Evolutionary conservation across 92 coral and sea anemone genomes (phyloP), one percentile per base, ranked within the genome.

Genomic region (Porites rus): DNA sequence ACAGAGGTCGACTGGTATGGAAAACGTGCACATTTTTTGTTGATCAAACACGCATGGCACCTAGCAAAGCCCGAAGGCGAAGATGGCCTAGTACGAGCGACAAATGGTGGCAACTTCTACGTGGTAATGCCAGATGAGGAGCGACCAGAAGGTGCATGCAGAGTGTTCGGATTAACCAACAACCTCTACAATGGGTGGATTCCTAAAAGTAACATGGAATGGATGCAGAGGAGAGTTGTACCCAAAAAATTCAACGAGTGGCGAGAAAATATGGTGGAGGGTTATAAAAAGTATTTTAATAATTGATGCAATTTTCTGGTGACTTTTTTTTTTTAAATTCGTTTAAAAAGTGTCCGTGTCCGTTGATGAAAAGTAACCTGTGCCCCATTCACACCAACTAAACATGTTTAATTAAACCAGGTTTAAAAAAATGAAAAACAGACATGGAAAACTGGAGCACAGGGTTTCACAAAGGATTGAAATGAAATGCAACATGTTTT

Each of bases 141-240:
- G 13, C 25, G 71, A 24, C 87, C 87, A 18, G 84, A 70, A 21
- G 53, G 22, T 70, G 84, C 85, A 14, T 82, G 87, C 50, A 10
- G 20, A 6, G 87, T 82, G 84, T 69, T 82, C 73, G 84, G 87
- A 19, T 43, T 82, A 25, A 18, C 87, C 12, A 63, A 69, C 87
- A 82, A 82, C 84, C 24, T 17, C 63, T 82, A 74, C 87, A 82
- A 82, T 25, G 87, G 87, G 14, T 82, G 85, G 62, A 74, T 82
- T 19, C 87, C 87, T 66, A 70, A 71, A 9, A 12, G 67, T 19
- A 43, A 69, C 62, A 79, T 79, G 73, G 73, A 68, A 68, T 68
- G 73, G 73, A 68, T 68, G 73, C 73, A 68, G 73, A 16, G 18
- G 73, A 68, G 73, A 31, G 46, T 68, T 68, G 73, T 68, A 13